Evolutionary conservation across 1,140 invertebrate species (phyloP), one percentile per base, ranked within the genome.

Genomic region (Nebria ingens): DNA sequence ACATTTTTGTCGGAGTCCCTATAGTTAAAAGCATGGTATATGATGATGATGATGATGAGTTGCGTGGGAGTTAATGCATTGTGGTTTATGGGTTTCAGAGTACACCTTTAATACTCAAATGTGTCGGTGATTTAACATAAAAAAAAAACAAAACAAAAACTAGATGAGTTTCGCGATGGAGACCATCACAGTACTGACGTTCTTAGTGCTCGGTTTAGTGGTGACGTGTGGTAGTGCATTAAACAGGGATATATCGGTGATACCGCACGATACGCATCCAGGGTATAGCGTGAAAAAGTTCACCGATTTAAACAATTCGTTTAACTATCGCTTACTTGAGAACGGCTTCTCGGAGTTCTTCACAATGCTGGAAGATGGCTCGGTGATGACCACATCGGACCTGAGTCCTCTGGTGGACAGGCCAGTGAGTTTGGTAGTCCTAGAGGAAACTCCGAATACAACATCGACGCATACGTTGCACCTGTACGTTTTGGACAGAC

Each of bases 371-470:
- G 82, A 86, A 51, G 85, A 91, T 69, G 91, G 91, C 19, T 79
- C 92, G 42, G 81, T 94, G 6, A 93, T 93, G 89, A 93, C 89
- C 15, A 92, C 89, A 1, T 81, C 86, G 1, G 88, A 91, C 61
- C 73, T 93, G 2, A 79, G 80, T 19, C 85, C 88, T 2, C 69
- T 93, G n/a, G 78, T 90, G 21, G 84, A 91, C 65, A 77, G 81
- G 42, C 86, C 87, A 0, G 80, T 93, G 4, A 84, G 87, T 62
- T 74, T 93, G 15, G 78, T 90, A 6, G 82, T 93, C 0, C 71
- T 90, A 12, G 89, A 92, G 64, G 85, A 91, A 59, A 80, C 84
- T 4, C 79, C 82, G 1, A 90, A 90, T 65, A 78, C 78, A 40
- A 91, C 86, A 22, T 79, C 84, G 13, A 87, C 86, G 1, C 89